Percentiles rank a stretch among this genome's conserved stretches.
Conservation (phyloP, 2,113 vertebrate genomes). For the Embiotoca jacksoni region DNA sequence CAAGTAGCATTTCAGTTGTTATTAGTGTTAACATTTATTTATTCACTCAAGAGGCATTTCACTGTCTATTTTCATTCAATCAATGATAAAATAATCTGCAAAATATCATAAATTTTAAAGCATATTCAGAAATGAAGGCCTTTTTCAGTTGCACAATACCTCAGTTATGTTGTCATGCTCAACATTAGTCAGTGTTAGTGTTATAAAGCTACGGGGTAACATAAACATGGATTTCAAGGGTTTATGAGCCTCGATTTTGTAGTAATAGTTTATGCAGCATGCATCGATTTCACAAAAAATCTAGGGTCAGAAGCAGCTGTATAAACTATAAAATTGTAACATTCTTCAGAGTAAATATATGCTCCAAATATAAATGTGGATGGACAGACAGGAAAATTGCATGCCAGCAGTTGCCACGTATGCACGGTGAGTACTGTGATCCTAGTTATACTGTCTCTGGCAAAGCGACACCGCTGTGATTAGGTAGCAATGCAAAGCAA, state of each 20-base stretch:
- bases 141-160: conserved; percentile 34
- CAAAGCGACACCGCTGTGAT: conserved; percentile 31
- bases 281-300: conserved; percentile 54
- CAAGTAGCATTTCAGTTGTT: conserved; percentile 57
- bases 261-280: conserved; percentile 61
- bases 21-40: conserved; percentile 59
- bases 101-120: conserved; percentile 44
- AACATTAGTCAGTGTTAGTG: conserved; percentile 66
- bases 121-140: conserved; percentile 23
- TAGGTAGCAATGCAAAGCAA: conserved; percentile 37
- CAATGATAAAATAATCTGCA: conserved; percentile 54
- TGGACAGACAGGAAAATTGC: not conserved
- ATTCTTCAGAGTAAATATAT: not conserved
- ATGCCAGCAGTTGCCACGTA: conserved; percentile 10
- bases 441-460: conserved; percentile 1
- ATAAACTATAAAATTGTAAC: not conserved
- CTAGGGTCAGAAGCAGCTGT: conserved; percentile 25
- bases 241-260: conserved; percentile 14
- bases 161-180: conserved; percentile 64
- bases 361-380: not conserved
- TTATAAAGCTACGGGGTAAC: conserved; percentile 56
- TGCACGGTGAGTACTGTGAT: conserved; percentile 9
- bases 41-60: conserved; percentile 22
- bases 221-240: conserved; percentile 18
- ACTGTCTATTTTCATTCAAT: conserved; percentile 29